Percentiles rank a stretch among this genome's conserved stretches.
Evolutionary conservation across 2,888 invertebrate species (phyloP).

Genomic region (Apamea epomidion): DNA sequence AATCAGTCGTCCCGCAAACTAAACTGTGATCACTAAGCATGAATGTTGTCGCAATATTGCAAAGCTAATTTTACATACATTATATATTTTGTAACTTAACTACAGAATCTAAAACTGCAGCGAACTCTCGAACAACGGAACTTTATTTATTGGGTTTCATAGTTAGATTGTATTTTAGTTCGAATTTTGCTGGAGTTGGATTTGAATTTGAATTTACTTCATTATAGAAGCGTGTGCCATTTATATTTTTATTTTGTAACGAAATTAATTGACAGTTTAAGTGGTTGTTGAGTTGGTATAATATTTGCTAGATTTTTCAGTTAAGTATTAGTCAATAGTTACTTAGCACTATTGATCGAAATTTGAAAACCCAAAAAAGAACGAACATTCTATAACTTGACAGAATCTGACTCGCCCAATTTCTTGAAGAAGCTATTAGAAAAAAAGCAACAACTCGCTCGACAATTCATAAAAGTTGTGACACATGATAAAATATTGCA

Average conservation of each 20-base stretch:
- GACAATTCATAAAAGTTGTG: not conserved
- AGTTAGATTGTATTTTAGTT: constrained; percentile 46
- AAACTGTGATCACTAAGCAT: not conserved
- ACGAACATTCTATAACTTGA: not conserved
- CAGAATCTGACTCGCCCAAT: not conserved
- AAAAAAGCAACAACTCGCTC: not conserved
- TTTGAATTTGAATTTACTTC: constrained; percentile 30
- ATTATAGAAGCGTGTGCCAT: not conserved
- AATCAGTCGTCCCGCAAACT: no score
- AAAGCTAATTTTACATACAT: constrained; percentile 10
- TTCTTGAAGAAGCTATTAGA: not conserved
- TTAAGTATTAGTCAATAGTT: not conserved
- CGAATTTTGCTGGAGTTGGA: constrained; percentile 33
- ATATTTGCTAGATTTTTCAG: not conserved
- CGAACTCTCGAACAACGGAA: constrained; percentile 38
- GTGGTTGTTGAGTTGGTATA: not conserved
- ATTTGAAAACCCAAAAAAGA: not conserved
- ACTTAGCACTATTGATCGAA: not conserved
- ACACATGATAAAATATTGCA: not conserved
- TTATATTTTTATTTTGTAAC: not conserved
- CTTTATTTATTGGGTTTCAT: constrained; percentile 51
- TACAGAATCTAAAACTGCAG: constrained; percentile 38
- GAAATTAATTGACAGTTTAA: not conserved
- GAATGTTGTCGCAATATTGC: not conserved
- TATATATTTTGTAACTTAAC: constrained; percentile 26